Evolutionary conservation across 1,140 invertebrate species (phyloP).

Genomic region (Formica exsecta): DNA sequence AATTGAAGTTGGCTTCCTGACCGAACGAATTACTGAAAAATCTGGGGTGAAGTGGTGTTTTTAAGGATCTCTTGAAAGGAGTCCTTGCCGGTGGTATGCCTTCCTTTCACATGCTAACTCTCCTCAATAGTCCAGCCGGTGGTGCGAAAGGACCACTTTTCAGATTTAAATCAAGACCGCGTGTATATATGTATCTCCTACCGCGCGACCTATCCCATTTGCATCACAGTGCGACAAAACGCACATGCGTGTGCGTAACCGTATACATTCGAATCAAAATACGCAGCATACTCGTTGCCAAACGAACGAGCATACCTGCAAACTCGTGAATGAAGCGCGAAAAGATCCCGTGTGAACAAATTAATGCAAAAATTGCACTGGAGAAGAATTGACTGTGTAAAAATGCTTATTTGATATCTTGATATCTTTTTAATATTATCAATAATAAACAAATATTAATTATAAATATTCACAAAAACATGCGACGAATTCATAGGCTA

Average conservation of each 20-base stretch:
- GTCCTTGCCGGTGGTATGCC: conserved; percentile 36
- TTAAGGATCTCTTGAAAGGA: conserved; percentile 50
- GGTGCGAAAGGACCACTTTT: conserved; percentile 68
- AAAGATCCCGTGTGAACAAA: conserved; percentile 50
- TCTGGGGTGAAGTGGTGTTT: conserved; percentile 46
- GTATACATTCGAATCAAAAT: conserved; percentile 38
- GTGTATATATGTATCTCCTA: conserved; percentile 44
- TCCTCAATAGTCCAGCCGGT: conserved; percentile 39
- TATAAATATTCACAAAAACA: too few species aligned
- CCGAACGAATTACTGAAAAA: conserved; percentile 55
- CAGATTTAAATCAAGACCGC: conserved; percentile 74
- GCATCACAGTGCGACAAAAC: conserved; percentile 65
- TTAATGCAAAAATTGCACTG: neutral
- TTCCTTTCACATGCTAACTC: conserved; percentile 72
- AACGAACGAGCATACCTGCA: conserved; percentile 26
- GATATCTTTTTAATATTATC: neutral
- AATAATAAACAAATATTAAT: conserved; percentile 11
- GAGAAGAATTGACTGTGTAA: neutral
- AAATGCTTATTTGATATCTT: neutral
- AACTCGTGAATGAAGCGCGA: conserved; percentile 25
- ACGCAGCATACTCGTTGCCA: conserved; percentile 35
- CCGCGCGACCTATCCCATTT: conserved; percentile 65
- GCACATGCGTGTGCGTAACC: conserved; percentile 19
- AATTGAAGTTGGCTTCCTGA: conserved; percentile 49
- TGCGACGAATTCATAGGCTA: too few species aligned